Evolutionary conservation across 2,888 invertebrate species (phyloP).

Genomic region (Spilarctia lutea): DNA sequence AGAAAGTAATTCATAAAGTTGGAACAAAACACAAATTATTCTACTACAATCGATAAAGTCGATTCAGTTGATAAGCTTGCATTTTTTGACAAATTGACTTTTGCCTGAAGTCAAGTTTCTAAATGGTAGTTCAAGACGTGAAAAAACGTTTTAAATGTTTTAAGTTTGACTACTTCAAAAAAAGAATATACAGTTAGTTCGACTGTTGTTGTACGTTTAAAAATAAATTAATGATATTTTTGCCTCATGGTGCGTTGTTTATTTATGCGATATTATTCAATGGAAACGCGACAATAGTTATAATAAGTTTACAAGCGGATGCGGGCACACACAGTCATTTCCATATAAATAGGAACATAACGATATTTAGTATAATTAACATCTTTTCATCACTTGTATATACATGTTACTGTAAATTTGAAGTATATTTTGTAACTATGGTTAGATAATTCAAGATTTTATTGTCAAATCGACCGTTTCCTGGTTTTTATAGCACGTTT

Average conservation of each 20-base stretch:
- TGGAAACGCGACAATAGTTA: constrained; percentile 43
- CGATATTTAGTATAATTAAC: constrained; percentile 34
- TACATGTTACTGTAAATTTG: constrained; percentile 1
- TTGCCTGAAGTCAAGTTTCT: background rate
- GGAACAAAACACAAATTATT: background rate
- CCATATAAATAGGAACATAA: constrained; percentile 36
- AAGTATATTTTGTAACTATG: constrained; percentile 2
- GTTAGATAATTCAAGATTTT: background rate
- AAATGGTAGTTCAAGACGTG: background rate
- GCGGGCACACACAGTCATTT: constrained; percentile 47
- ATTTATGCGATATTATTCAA: constrained; percentile 38
- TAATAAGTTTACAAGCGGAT: constrained; percentile 46
- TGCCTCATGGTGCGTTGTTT: constrained; percentile 25
- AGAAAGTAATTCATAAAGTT: background rate
- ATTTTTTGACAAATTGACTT: background rate
- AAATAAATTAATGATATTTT: background rate
- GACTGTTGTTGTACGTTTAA: background rate
- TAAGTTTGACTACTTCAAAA: background rate
- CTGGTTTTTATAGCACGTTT: background rate
- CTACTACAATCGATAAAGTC: background rate
- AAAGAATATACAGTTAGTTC: background rate
- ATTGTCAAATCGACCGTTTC: background rate
- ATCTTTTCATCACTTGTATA: constrained; percentile 18
- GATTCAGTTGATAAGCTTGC: background rate
- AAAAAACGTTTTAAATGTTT: background rate